These are phyloP conservation scores for Sturmia bella DNA, from an alignment of 2,888 invertebrate species.

Conservation along the genomic window DNA sequence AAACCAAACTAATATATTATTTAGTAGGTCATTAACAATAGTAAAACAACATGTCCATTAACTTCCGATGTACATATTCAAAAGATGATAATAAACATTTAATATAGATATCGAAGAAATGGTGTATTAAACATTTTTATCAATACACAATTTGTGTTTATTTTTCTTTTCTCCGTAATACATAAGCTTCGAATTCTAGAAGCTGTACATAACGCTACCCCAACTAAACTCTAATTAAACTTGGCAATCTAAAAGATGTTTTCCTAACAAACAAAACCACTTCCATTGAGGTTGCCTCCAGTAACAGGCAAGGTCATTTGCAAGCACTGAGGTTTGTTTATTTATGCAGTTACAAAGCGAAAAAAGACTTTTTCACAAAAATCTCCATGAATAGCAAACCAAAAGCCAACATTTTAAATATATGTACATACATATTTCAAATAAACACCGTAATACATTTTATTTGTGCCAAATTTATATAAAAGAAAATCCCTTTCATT, in stretches of 20 bases:
- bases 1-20: too few relatives aligned
- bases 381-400: neutral
- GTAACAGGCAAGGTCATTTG: conserved; percentile 35
- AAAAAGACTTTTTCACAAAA: conserved; percentile 7
- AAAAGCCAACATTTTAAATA: conserved; percentile 7
- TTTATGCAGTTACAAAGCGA: neutral
- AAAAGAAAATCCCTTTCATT: conserved; percentile 22
- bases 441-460: neutral
- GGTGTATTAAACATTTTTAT: too few relatives aligned
- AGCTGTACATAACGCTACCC: neutral
- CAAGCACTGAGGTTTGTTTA: neutral
- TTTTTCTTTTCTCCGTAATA: too few relatives aligned
- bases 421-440: neutral
- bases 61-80: too few relatives aligned
- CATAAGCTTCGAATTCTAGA: too few relatives aligned
- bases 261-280: conserved; percentile 5
- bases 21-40: too few relatives aligned
- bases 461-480: neutral
- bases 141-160: too few relatives aligned
- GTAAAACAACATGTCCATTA: too few relatives aligned
- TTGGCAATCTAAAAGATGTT: conserved; percentile 9
- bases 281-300: conserved; percentile 8
- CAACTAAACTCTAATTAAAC: neutral
- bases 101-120: too few relatives aligned
- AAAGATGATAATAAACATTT: too few relatives aligned